Base-by-base conservation (phyloP, 2,888 invertebrate genomes). In the Tanypteryx hageni region DNA sequence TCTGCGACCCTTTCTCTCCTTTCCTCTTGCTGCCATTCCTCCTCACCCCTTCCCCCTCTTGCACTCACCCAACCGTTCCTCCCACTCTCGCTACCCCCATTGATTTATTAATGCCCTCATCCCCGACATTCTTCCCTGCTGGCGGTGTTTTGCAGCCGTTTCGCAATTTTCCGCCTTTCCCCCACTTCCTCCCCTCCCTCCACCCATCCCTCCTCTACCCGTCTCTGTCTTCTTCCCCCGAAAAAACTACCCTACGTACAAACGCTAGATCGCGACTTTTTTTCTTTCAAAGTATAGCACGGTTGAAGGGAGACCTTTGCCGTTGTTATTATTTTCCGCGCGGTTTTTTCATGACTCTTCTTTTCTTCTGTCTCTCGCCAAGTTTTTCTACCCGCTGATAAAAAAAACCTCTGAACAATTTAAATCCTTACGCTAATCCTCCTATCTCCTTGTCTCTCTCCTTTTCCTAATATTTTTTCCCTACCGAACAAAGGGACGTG, bases 91-190 rank as follows among this genome's bases (percentile, higher is more conserved):
- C 44, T 3, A 44, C 44, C 44, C 44, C 44, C 44, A 1, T 44
- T 59, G 64, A 64, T 89, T 31, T 64, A 89, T 89, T 89, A 68
- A 68, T 44, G 44, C 68, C 31, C 61, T 89, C 89, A 56, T 44
- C 61, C 61, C 11, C 14, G 3, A 56, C 18, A 64, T 27, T 61
- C 61, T 64, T 22, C n/a, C 68, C 22, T 0, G 22, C 68, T 68
- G 0, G 68, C 5, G 22, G 22, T 22, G 68, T 76, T 27, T 22
- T 68, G n/a, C n/a, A 68, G 68, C 18, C 13, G 76, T 76, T 76
- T 76, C 22, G 76, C 68, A 0, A 76, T 76, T 76, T 76, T 76
- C 27, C 76, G 27, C 76, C 11, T 76, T 76, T 76, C 16, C 22
- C 10, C 16, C n/a, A 8, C 18, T n/a, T 16, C 18, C 16, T 64